Evolutionary conservation across 2,888 invertebrate genomes (phyloP), one percentile per base, ranked within the genome.

Genomic region (Galerucella calmariensis): DNA sequence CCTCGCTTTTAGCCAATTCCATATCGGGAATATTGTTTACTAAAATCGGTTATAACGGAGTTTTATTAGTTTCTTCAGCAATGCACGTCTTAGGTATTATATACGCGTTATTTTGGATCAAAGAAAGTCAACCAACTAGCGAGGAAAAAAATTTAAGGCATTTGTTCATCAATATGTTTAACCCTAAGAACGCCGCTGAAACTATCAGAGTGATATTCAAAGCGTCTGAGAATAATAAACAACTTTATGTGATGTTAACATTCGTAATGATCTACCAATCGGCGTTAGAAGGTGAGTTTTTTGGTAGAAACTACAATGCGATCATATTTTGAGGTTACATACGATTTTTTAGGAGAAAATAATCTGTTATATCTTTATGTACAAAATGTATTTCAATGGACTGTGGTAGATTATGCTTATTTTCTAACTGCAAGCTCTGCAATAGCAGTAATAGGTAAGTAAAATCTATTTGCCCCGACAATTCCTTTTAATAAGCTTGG

Each of bases 381-480:
- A 8, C 88, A 91, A 81, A 89, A 89, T 87, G 89, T 89, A 83
- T 91, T 89, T 87, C 89, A 90, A 81, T 91, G 91, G 90, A 90
- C 90, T 80, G 90, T 90, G 80, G 88, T 90, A 41, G 90, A 91
- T 85, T 91, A 89, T 88, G 90, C 90, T 82, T 86, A 90, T 81
- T 91, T 90, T 84, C 87, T 89, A 77, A 90, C 90, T 0, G 89
- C 89, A 84, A 89, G 89, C 82, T 90, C 90, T 74, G 86, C 90
- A 35, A 87, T 91, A 68, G 89, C 90, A 67, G 88, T 88, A 77
- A 82, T 90, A 78, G 91, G 91, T 90, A 86, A 89, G 89, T 88
- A 16, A 72, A 35, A 24, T 58, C 35, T 41, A 61, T 66, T 46
- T 44, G 56, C 10, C 14, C 5, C 35, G 8, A 6, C 35, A 24